Percentiles rank a stretch among this genome's conserved stretches.
phyloP scores from a whole-genome alignment of 2,797 vertebrate genomes.

The Siniperca undulata region DNA sequence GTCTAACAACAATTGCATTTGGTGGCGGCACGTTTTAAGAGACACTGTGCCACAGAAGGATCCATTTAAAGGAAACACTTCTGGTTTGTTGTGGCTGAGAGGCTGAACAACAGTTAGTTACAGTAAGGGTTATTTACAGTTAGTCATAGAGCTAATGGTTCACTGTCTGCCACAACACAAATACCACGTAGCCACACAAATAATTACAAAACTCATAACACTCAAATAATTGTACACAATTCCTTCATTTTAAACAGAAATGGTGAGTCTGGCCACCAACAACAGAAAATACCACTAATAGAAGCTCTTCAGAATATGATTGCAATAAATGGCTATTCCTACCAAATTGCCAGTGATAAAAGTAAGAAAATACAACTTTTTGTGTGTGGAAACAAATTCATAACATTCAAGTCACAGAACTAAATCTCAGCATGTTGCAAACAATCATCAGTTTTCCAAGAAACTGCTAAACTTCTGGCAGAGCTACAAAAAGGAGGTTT shows the following conservation, averaged over 20 bases:
- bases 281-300: background rate
- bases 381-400: no score
- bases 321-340: no score
- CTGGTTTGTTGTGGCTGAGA: slow-evolving; percentile 10
- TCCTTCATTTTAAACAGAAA: background rate
- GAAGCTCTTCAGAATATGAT: background rate
- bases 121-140: background rate
- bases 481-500: no score
- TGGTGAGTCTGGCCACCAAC: background rate
- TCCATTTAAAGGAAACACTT: background rate
- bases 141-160: background rate
- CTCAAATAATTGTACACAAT: background rate
- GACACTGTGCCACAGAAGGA: background rate
- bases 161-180: background rate
- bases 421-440: no score
- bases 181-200: background rate
- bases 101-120: background rate
- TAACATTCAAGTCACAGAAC: no score
- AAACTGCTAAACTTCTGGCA: no score
- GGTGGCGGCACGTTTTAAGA: background rate
- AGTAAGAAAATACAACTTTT: no score
- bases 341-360: background rate
- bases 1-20: background rate
- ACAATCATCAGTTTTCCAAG: no score
- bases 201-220: background rate